phyloP scores from a whole-genome alignment of 2,113 vertebrate species.

The Pterocles burchelli region DNA sequence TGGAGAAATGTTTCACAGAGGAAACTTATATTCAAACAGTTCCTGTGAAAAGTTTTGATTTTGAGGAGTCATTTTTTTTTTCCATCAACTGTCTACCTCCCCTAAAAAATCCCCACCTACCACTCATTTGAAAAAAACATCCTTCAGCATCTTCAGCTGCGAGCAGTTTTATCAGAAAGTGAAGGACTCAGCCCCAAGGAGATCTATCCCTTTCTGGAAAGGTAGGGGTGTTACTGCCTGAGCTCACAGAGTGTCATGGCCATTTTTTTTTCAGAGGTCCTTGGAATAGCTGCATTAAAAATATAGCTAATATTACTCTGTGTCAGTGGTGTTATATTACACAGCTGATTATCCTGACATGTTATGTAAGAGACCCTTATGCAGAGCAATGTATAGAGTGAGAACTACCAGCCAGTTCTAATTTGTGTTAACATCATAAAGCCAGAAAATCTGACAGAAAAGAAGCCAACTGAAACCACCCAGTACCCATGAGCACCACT shows the following conservation, averaged over 20 bases:
- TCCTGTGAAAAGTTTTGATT: not conserved
- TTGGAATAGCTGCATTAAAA: not conserved
- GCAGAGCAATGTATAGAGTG: not conserved
- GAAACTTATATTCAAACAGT: not conserved
- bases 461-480: not conserved
- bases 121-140: not conserved
- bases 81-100: not conserved
- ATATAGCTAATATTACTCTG: not conserved
- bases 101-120: fast-evolving
- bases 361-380: not conserved
- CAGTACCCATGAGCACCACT: not conserved
- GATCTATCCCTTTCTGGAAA: not conserved
- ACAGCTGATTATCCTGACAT: not conserved
- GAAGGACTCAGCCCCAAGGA: not conserved
- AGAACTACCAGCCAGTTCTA: not conserved
- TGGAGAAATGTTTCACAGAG: not conserved
- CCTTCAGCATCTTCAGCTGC: not conserved
- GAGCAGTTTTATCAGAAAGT: not conserved
- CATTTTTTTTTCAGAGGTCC: not conserved
- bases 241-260: not conserved
- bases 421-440: not conserved
- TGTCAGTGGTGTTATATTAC: not conserved
- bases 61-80: not conserved
- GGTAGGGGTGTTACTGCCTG: not conserved
- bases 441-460: not conserved